phyloP scores from a whole-genome alignment of 2,113 vertebrate genomes.

The Dermatemys mawii region DNA sequence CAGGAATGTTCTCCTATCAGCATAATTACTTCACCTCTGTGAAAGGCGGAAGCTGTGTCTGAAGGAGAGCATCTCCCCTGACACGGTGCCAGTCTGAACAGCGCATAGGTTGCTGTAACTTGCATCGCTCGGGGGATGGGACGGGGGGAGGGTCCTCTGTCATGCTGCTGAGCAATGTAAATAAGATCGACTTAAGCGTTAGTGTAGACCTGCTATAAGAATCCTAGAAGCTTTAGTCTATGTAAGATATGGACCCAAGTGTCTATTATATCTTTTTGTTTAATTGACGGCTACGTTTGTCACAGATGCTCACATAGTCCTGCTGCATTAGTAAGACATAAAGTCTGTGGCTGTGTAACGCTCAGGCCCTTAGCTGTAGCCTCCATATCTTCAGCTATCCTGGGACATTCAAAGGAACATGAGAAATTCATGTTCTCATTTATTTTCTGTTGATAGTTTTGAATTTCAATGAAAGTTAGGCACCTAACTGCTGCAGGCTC shows the following conservation, averaged over 20 bases:
- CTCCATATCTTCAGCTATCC: background rate
- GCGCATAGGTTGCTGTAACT: too few species aligned
- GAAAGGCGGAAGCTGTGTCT: too few species aligned
- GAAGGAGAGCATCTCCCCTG: too few species aligned
- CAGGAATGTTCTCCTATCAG: too few species aligned
- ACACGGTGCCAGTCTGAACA: too few species aligned
- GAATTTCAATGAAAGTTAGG: background rate
- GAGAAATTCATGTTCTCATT: background rate
- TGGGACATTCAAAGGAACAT: background rate
- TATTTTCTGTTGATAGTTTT: background rate
- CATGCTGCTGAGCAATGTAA: too few species aligned
- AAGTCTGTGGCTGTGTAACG: background rate
- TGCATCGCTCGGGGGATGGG: too few species aligned
- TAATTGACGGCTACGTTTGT: background rate
- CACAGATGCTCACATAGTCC: background rate
- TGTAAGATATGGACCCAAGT: background rate
- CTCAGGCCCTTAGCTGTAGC: fast-evolving
- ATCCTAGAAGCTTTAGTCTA: background rate
- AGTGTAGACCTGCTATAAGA: too few species aligned
- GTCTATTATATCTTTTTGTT: background rate
- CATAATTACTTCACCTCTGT: too few species aligned
- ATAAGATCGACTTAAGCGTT: background rate
- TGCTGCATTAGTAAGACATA: background rate
- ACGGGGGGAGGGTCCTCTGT: too few species aligned
- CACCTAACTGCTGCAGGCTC: background rate